These are phyloP conservation scores for Pectinophora gossypiella DNA, from an alignment of 1,140 invertebrate species.

Conservation along the genomic window DNA sequence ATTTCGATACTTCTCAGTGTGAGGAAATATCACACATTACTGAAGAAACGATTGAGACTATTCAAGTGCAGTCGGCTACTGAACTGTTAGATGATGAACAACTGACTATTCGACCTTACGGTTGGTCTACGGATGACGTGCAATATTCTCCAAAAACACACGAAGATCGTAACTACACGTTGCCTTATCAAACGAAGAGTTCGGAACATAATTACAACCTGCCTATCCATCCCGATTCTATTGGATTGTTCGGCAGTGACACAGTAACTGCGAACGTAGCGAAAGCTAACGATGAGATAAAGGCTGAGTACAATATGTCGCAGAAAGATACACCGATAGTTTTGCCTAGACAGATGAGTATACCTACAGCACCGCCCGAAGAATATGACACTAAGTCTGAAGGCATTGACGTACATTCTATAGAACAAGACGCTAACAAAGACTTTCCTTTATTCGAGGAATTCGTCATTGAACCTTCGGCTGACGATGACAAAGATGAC, in stretches of 20 bases:
- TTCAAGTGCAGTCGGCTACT: constrained; percentile 39
- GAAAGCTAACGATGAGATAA: constrained; percentile 58
- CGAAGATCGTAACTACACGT: neutral
- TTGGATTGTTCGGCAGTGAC: constrained; percentile 40
- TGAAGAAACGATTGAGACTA: constrained; percentile 49
- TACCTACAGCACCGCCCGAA: constrained; percentile 43
- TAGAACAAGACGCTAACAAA: constrained; percentile 63
- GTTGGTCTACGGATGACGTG: constrained; percentile 30
- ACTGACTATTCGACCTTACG: constrained; percentile 27
- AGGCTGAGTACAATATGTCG: constrained; percentile 44
- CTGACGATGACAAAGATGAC: constrained; percentile 57
- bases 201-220: constrained; percentile 25
- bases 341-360: constrained; percentile 34
- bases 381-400: constrained; percentile 56
- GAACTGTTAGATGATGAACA: constrained; percentile 37
- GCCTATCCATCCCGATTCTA: constrained; percentile 23
- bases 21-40: constrained; percentile 43
- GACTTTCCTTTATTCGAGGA: constrained; percentile 60
- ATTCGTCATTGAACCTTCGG: constrained; percentile 56
- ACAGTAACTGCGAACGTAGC: no score
- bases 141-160: neutral
- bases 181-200: neutral
- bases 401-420: constrained; percentile 55
- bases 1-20: constrained; percentile 31
- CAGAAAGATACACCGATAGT: constrained; percentile 30